Evolutionary conservation across 2,113 vertebrate species (phyloP).

Genomic region (Oreotrochilus melanogaster): DNA sequence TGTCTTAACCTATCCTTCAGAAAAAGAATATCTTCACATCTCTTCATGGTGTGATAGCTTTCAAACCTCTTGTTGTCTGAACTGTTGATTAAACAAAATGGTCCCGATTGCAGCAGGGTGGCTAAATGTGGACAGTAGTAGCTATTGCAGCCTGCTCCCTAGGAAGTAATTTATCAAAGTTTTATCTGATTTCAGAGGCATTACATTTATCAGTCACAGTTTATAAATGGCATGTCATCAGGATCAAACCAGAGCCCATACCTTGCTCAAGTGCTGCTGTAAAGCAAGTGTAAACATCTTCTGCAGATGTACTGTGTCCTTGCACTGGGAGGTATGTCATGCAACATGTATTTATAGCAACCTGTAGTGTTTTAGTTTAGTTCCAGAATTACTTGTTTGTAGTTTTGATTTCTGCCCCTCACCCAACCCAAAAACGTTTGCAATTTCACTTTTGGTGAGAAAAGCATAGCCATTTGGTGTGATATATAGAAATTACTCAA

Average conservation of each 20-base stretch:
- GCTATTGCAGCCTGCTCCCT: conserved; percentile 75
- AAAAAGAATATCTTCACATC: conserved; percentile 85
- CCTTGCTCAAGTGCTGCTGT: conserved; percentile 51
- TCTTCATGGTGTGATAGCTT: conserved; percentile 81
- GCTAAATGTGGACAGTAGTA: conserved; percentile 75
- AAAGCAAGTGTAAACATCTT: conserved; percentile 9
- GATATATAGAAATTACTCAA: background rate
- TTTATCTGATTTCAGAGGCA: conserved; percentile 96
- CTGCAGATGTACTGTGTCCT: background rate
- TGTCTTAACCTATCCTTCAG: background rate
- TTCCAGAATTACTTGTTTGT: background rate
- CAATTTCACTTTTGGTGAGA: rapidly evolving
- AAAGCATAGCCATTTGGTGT: background rate
- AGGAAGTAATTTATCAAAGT: conserved; percentile 92
- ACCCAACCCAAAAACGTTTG: background rate
- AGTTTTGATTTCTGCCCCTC: background rate
- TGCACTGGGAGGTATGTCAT: background rate
- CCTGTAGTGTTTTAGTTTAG: background rate
- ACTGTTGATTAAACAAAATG: conserved; percentile 89
- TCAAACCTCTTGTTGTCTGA: conserved; percentile 75
- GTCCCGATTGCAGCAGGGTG: conserved; percentile 84
- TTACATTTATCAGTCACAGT: conserved; percentile 93
- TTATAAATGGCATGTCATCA: conserved; percentile 83
- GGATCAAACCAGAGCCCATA: conserved; percentile 75
- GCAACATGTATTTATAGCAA: background rate